Evolutionary conservation across 2,113 vertebrate genomes (phyloP).

Genomic region (Saccopteryx leptura): DNA sequence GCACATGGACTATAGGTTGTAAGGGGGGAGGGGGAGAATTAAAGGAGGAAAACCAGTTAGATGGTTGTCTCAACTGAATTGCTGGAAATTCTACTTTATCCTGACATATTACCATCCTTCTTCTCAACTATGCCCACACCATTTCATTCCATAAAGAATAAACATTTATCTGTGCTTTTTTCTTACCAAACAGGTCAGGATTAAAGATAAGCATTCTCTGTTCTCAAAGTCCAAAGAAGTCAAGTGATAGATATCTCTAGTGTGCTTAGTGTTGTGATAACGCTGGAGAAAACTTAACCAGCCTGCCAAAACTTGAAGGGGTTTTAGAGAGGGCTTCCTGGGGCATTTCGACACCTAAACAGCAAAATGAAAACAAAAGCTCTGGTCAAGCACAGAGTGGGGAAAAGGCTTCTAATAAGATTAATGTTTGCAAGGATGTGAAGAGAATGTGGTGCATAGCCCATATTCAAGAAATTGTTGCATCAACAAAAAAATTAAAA

Average conservation of each 20-base stretch:
- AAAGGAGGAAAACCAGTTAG: background rate
- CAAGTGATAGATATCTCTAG: background rate
- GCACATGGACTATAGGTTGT: background rate
- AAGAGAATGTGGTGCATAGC: background rate
- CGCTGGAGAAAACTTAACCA: background rate
- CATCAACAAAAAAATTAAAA: background rate
- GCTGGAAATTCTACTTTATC: background rate
- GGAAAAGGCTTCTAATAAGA: background rate
- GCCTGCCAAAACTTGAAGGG: background rate
- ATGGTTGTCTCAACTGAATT: background rate
- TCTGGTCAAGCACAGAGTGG: background rate
- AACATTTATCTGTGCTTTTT: background rate
- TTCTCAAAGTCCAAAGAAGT: constrained; percentile 8
- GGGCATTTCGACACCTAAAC: background rate
- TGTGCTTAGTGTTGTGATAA: background rate
- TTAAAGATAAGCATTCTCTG: background rate
- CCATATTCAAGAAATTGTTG: background rate
- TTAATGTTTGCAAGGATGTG: background rate
- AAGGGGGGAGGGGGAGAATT: background rate
- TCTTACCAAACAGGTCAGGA: background rate
- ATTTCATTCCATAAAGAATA: background rate
- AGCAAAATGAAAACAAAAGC: background rate
- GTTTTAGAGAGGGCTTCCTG: background rate
- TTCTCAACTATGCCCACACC: background rate
- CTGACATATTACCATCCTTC: background rate